Evolutionary conservation across 2,888 invertebrate genomes (phyloP).

Genomic region (Caenorhabditis sinica): DNA sequence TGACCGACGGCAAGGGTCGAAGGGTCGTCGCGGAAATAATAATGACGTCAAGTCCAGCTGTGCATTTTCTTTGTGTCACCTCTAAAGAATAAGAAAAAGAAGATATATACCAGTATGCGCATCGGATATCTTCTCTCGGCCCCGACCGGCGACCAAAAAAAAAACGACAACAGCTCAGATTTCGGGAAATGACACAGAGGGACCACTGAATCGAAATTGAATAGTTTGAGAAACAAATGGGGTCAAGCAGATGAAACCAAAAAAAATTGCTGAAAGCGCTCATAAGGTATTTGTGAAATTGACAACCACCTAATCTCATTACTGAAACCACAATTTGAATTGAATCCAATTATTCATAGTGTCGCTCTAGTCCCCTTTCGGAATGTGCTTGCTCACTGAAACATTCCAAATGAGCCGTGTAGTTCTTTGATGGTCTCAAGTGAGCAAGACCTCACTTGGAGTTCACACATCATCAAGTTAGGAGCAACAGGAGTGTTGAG

Average conservation of each 20-base stretch:
- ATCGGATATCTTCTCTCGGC: slow-evolving; percentile 12
- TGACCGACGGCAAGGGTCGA: slow-evolving; percentile 26
- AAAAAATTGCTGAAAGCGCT: no score
- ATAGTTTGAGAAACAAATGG: neutral
- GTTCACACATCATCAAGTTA: slow-evolving; percentile 39
- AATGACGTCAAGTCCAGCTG: slow-evolving; percentile 57
- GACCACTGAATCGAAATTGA: neutral
- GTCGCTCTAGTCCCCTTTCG: neutral
- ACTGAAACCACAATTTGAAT: neutral
- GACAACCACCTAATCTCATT: no score
- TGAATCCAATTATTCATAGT: neutral
- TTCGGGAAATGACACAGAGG: neutral
- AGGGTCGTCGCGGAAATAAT: slow-evolving; percentile 27
- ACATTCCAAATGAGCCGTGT: slow-evolving; percentile 17
- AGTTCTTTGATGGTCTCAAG: slow-evolving; percentile 41
- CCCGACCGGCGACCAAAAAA: neutral
- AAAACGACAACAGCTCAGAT: slow-evolving; percentile 7
- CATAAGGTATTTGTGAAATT: no score
- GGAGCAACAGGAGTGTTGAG: slow-evolving; percentile 9
- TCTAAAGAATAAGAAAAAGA: neutral
- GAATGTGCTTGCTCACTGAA: slow-evolving; percentile 1
- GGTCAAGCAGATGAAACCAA: neutral
- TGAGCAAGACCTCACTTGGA: slow-evolving; percentile 3
- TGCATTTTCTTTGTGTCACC: slow-evolving; percentile 36
- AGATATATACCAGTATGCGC: slow-evolving; percentile 27